Conservation (phyloP, 2,113 vertebrate genomes). For the Chaetodon trifascialis region DNA sequence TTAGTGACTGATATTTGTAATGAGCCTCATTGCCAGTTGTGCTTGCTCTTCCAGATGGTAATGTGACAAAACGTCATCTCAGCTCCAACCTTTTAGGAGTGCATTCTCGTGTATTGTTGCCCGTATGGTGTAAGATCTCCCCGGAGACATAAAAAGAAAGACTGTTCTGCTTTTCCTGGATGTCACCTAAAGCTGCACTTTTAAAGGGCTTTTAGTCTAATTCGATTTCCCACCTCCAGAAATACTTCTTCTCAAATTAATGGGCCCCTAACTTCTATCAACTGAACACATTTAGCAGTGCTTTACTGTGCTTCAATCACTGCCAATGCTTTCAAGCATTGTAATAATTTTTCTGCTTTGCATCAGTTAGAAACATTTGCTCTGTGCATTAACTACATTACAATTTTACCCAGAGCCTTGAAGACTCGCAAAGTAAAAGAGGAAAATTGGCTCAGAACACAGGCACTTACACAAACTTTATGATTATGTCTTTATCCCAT, state of each 20-base stretch:
- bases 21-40: slow-evolving; percentile 34
- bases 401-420: slow-evolving; percentile 50
- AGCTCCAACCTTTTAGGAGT: slow-evolving; percentile 3
- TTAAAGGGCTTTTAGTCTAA: slow-evolving; percentile 82
- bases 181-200: slow-evolving; percentile 66
- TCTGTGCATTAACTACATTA: slow-evolving; percentile 73
- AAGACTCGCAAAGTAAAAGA: slow-evolving; percentile 40
- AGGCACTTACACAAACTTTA: slow-evolving; percentile 68
- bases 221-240: slow-evolving; percentile 76
- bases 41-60: slow-evolving; percentile 36
- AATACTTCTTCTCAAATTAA: slow-evolving; percentile 76
- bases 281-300: slow-evolving; percentile 72
- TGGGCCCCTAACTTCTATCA: slow-evolving; percentile 77
- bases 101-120: neutral
- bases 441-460: slow-evolving; percentile 51
- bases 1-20: slow-evolving; percentile 49
- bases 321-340: slow-evolving; percentile 75
- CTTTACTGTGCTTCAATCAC: slow-evolving; percentile 77
- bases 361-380: slow-evolving; percentile 71
- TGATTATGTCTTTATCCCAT: slow-evolving; percentile 66
- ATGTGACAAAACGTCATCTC: slow-evolving; percentile 25
- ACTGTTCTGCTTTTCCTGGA: slow-evolving; percentile 58
- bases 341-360: slow-evolving; percentile 72
- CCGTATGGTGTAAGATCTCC: neutral
- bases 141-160: slow-evolving; percentile 51